These are phyloP conservation scores for Argentina silus DNA, from an alignment of 2,797 vertebrate species.

Conservation along the genomic window DNA sequence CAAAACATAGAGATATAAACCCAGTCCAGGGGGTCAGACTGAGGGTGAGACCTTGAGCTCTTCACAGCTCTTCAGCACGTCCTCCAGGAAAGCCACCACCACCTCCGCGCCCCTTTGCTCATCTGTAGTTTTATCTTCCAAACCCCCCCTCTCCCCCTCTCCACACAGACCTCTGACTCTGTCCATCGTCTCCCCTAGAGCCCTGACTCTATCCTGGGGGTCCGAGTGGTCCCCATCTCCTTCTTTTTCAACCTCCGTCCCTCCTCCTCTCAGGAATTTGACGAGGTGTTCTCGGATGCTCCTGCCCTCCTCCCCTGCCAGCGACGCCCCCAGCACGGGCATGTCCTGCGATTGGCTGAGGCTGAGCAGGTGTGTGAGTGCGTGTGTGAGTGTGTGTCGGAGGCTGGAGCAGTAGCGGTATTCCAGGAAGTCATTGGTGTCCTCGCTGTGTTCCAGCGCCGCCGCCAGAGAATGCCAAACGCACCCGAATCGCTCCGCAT, in stretches of 20 bases:
- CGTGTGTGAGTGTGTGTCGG: slow-evolving; percentile 85
- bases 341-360: slow-evolving; percentile 82
- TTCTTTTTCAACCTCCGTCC: slow-evolving; percentile 63
- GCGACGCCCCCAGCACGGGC: slow-evolving; percentile 60
- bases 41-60: slow-evolving; percentile 26
- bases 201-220: slow-evolving; percentile 69
- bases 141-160: slow-evolving; percentile 37
- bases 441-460: slow-evolving; percentile 90
- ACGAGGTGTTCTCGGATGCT: slow-evolving; percentile 77
- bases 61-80: slow-evolving; percentile 71
- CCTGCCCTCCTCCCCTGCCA: slow-evolving; percentile 66
- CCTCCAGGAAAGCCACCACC: slow-evolving; percentile 78
- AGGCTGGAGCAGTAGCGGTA: slow-evolving; percentile 94
- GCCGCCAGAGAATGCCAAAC: slow-evolving; percentile 87
- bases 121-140: slow-evolving; percentile 26
- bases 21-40: neutral
- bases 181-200: slow-evolving; percentile 71
- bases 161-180: slow-evolving; percentile 72
- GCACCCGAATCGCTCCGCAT: slow-evolving; percentile 74
- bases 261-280: slow-evolving; percentile 70
- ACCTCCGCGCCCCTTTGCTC: slow-evolving; percentile 35
- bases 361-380: slow-evolving; percentile 86
- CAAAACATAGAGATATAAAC: too few species aligned
- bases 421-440: slow-evolving; percentile 91
- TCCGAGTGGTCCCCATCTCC: neutral